These are phyloP conservation scores for Epirrita christyi DNA, from an alignment of 2,888 invertebrate genomes.

Conservation along the genomic window DNA sequence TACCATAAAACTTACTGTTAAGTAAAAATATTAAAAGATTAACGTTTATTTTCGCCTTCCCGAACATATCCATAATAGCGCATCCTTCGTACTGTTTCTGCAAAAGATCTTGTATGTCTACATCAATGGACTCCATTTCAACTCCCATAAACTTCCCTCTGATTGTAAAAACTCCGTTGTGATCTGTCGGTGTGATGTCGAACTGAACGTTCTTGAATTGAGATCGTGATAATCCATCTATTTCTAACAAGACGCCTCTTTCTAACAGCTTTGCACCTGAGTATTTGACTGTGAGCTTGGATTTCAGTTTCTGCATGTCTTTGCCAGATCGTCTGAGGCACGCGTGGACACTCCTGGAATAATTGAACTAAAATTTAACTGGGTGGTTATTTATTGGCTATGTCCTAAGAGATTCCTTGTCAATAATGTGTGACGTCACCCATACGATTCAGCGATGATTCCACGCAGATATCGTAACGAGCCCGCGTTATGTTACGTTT, in stretches of 20 bases:
- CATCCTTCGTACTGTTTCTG: constrained; percentile 91
- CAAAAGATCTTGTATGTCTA: constrained; percentile 89
- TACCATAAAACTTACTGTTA: constrained; percentile 91
- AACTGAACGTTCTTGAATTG: constrained; percentile 91
- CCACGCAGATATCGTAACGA: too few relatives aligned
- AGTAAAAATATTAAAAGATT: constrained; percentile 90
- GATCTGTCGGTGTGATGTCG: constrained; percentile 88
- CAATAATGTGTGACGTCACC: too few relatives aligned
- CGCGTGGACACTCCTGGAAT: constrained; percentile 83
- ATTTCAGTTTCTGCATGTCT: constrained; percentile 82
- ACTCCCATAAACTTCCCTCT: constrained; percentile 91
- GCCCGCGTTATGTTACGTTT: too few relatives aligned
- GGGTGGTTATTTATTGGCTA: too few relatives aligned
- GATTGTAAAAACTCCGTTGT: constrained; percentile 88
- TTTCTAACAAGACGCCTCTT: constrained; percentile 89
- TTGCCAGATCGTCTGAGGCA: constrained; percentile 76
- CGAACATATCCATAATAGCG: constrained; percentile 90
- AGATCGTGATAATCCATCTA: constrained; percentile 87
- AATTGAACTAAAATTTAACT: too few relatives aligned
- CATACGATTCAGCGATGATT: too few relatives aligned
- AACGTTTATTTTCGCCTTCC: constrained; percentile 91
- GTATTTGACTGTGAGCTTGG: constrained; percentile 86
- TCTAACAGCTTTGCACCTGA: constrained; percentile 88
- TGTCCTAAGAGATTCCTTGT: too few relatives aligned
- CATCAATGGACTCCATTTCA: constrained; percentile 89